Base-by-base conservation (phyloP, 2,113 vertebrate genomes). In the Sciurus niger region DNA sequence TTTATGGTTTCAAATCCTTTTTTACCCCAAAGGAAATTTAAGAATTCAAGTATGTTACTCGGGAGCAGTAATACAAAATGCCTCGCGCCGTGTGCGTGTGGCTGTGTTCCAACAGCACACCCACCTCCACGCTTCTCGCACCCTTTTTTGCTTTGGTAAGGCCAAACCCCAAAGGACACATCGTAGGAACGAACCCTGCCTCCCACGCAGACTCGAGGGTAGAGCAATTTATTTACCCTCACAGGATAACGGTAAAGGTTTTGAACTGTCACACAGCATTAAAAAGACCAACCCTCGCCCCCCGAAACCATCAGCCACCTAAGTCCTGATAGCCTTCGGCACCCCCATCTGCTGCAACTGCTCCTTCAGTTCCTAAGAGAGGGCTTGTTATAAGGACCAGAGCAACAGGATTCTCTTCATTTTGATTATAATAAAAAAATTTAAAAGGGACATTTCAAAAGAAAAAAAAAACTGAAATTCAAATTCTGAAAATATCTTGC, bases 91-190 rank as follows among this genome's bases (percentile, higher is more conserved):
- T 20, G 58, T 25, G 86, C 0, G 28, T 10, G 18, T 14, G 58
- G 76, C 68, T n/a, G 1, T 73, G 51, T 89, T 43, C 0, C 30
- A 93, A 98, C 98, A 98, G 98, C 98, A 98, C 98, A 98, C 96
- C 70, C 90, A 96, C 95, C 96, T 97, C 97, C 98, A 97, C 97
- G 93, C 97, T 96, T 97, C 98, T 98, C 97, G 98, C 98, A 98
- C 98, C 97, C 98, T 97, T 97, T 97, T 96, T 97, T 97, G 98
- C 98, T 99, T 99, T 99, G 98, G 98, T 99, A 98, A 99, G 98
- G 98, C 98, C 98, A 98, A 98, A 98, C 97, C 98, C 87, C 96
- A 68, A 98, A 98, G 98, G 98, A 98, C 98, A 98, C 97, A 96
- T 98, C 96, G 90, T 96, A 98, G 97, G 96, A 96, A 97, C 43